Conservation (phyloP, 2,797 vertebrate genomes). For the Smutsia gigantea region DNA sequence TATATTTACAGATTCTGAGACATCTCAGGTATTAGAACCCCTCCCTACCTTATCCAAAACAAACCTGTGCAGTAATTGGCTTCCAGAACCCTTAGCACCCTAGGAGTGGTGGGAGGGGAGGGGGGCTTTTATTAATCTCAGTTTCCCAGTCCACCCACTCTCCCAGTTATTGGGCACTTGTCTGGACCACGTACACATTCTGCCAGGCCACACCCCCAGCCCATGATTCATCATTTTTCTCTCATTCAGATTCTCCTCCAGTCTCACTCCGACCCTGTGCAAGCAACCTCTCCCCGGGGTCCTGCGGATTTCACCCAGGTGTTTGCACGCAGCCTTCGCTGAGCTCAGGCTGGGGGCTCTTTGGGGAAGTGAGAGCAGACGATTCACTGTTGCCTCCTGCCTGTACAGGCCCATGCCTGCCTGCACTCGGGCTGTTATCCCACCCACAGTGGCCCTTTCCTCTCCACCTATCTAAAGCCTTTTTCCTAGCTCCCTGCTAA, state of each 20-base stretch:
- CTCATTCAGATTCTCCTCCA: not conserved
- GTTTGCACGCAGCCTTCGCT: rapidly evolving
- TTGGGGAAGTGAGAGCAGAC: not conserved
- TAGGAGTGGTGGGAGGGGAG: not conserved
- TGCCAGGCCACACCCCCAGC: not conserved
- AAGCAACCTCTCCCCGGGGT: not conserved
- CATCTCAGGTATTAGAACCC: not conserved
- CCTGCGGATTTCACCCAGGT: not conserved
- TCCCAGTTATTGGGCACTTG: not conserved
- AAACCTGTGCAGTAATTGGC: not conserved
- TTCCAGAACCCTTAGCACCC: not conserved
- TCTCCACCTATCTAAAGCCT: not conserved
- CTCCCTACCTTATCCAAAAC: not conserved
- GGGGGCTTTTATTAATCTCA: not conserved
- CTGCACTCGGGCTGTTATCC: not conserved
- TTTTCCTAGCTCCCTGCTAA: not conserved
- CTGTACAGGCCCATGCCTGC: not conserved
- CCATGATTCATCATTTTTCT: not conserved
- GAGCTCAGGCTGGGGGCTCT: not conserved
- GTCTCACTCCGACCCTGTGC: not conserved
- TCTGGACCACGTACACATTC: not conserved
- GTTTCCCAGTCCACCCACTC: not conserved
- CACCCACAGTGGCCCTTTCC: not conserved
- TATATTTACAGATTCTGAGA: not conserved
- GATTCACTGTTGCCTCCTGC: not conserved